Evolutionary conservation across 1,140 invertebrate genomes (phyloP).

Genomic region (Aethina tumida): DNA sequence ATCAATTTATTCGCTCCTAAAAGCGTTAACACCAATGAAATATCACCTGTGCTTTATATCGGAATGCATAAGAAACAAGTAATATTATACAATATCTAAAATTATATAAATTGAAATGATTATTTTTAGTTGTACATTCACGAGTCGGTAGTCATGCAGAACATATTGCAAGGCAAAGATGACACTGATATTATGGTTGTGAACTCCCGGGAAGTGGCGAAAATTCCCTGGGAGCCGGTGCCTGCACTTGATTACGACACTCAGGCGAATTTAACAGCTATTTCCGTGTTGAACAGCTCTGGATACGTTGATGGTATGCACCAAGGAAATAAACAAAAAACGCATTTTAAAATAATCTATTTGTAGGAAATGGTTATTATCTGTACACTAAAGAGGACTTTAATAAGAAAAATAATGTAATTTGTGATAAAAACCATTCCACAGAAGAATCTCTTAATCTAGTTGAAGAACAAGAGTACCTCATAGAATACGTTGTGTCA

Average conservation of each 20-base stretch:
- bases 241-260: constrained; percentile 35
- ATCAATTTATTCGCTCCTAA: constrained; percentile 59
- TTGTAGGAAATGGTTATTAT: constrained; percentile 54
- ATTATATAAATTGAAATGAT: constrained; percentile 6
- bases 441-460: no score
- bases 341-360: constrained; percentile 14
- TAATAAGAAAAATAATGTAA: constrained; percentile 24
- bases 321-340: constrained; percentile 2
- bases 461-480: no score
- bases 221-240: constrained; percentile 62
- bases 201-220: constrained; percentile 34
- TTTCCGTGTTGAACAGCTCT: constrained; percentile 58
- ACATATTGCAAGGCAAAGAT: constrained; percentile 21
- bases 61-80: constrained; percentile 78
- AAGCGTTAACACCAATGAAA: constrained; percentile 9
- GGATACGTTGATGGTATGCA: constrained; percentile 55
- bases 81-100: constrained; percentile 5
- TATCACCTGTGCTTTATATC: constrained; percentile 55
- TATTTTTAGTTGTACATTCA: constrained; percentile 62
- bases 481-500: no score
- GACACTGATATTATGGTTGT: constrained; percentile 25
- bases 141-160: constrained; percentile 46
- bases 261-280: constrained; percentile 40
- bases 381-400: constrained; percentile 43
- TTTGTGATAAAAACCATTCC: constrained; percentile 7